Evolutionary conservation across 1,140 invertebrate genomes (phyloP), one percentile per base, ranked within the genome.

Genomic region (Eubasilissa regina): DNA sequence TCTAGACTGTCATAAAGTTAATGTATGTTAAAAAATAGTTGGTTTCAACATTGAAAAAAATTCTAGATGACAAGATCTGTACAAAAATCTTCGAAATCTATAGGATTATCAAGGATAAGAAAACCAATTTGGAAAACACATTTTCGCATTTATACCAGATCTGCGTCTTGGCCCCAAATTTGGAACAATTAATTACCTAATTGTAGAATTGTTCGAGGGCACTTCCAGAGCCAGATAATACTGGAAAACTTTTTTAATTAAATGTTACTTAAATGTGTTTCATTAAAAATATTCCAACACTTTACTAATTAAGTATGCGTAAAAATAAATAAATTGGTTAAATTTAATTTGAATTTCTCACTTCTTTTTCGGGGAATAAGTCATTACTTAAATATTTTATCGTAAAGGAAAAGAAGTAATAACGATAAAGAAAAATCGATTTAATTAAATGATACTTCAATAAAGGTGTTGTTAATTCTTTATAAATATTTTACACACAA

Each of bases 181-280:
- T 68, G 43, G 15, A 68, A 68, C 45, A 68, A 45, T 68, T 47
- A 68, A 68, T 68, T n/a, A 48, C 64, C 48, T 44, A 68, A 68
- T 64, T 64, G 60, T 64, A 21, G 60, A 64, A 64, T 64, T 35
- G 64, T 68, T 68, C 8, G 44, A 8, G 43, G 44, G 43, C 44
- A 15, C 64, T 68, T 68, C 19, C 64, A n/a, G 64, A 15, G 35
- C 15, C 43, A 13, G 44, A 68, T 47, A 47, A 68, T 17, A 68
- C 1, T 15, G 35, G 0, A 47, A 68, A 68, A 68, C 44, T 68
- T 68, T 47, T 68, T 68, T 68, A 35, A 68, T 68, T 68, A 68
- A 68, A 68, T 68, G n/a, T 19, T n/a, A 68, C 43, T 21, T 68
- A 68, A 68, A 43, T 68, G 64, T 68, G 64, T 68, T 68, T 68